Base-by-base conservation (phyloP, 2,797 vertebrate species). In the Setipinna tenuifilis region DNA sequence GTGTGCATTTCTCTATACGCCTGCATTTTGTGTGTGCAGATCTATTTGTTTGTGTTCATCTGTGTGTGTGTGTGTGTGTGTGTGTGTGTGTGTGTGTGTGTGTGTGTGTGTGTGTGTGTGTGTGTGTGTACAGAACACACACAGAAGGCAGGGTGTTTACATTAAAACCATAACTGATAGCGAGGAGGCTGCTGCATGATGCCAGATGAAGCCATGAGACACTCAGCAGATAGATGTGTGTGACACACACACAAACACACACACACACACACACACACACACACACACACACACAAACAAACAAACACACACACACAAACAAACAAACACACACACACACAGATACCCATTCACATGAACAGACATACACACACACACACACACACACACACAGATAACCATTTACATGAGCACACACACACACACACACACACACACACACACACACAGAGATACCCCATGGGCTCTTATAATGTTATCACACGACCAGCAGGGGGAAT, bases 181-280 rank as follows among this genome's bases (percentile, higher is more conserved):
- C 2, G 5, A 44, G 35, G 25, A 44, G 31, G 16, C 31, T 44
- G 31, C 71, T 21, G 19, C 7, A 78, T 78, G 71, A 78, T 10
- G 12, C 35, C 35, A n/a, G 17, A 6, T 75, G 9, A 75, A 28
- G 31, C 68, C 10, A 75, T 54, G 14, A 41, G 12, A 86, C 88
- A 50, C 81, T 21, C 61, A 21, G 90, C 90, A 41, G 35, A 41
- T 41, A 41, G 35, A 41, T 5, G 5, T 41, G 35, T 41, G 35
- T 87, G 89, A 87, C 88, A 90, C 85, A 65, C 86, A 82, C 50
- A 84, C 82, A 61, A 25, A 68, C 86, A 82, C 83, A 87, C 78
- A 58, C 41, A 50, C 81, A 23, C 65, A 35, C 58, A 75, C 80
- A 28, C 68, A 59, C 85, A 88, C 35, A 83, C 57, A 44, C 83